A percentile compares a stretch with the other conserved stretches of the same genome.
These are phyloP conservation scores for Pachypanchax playfairii DNA, from an alignment of 2,113 vertebrate genomes.

Conservation along the genomic window DNA sequence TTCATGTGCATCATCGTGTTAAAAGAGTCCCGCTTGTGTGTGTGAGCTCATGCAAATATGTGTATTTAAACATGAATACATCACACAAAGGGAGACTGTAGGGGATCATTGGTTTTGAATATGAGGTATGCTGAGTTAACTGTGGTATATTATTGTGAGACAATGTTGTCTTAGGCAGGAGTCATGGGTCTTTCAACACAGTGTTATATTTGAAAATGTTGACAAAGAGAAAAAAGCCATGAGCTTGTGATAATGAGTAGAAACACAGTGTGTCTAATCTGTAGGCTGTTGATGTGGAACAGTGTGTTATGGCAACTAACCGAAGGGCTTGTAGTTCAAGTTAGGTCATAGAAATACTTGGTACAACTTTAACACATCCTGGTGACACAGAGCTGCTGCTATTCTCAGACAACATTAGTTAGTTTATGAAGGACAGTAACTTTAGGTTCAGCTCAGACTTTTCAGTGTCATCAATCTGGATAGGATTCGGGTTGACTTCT, in stretches of 20 bases:
- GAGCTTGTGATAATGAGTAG: not conserved
- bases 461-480: too few species aligned
- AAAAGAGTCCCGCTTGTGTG: conserved; percentile 27
- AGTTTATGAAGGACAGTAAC: too few species aligned
- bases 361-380: not conserved
- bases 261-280: not conserved
- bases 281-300: not conserved
- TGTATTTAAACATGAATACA: not conserved
- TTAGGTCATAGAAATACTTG: not conserved
- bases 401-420: not conserved
- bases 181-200: not conserved
- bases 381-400: not conserved
- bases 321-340: not conserved
- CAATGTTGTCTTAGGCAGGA: not conserved
- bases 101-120: conserved; percentile 6
- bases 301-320: not conserved
- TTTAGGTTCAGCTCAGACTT: too few species aligned
- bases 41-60: not conserved
- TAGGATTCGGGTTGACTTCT: too few species aligned
- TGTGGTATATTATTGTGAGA: conserved; percentile 6
- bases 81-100: conserved; percentile 2
- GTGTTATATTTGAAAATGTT: not conserved
- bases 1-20: conserved; percentile 22
- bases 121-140: not conserved
- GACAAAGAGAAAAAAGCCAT: not conserved